phyloP scores from a whole-genome alignment of 2,888 invertebrate species.

The Lasioglossum figueresi region DNA sequence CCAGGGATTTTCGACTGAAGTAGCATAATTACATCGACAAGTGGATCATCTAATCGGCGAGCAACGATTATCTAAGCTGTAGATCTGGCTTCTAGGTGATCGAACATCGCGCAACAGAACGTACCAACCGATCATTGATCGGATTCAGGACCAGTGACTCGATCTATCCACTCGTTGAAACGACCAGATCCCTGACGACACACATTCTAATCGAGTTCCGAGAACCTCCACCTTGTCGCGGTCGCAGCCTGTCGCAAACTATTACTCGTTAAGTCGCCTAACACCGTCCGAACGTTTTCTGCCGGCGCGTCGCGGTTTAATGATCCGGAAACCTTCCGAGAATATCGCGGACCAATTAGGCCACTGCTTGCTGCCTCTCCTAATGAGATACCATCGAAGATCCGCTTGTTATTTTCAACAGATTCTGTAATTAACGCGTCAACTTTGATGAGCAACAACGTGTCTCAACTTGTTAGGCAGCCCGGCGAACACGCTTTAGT shows the following conservation, averaged over 20 bases:
- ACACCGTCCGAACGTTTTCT: conserved; percentile 29
- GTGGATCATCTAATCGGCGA: neutral
- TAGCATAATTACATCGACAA: neutral
- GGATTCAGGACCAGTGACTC: conserved; percentile 38
- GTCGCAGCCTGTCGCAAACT: conserved; percentile 21
- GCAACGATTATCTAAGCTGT: neutral
- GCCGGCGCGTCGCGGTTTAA: conserved; percentile 61
- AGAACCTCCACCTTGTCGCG: conserved; percentile 23
- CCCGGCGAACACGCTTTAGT: neutral
- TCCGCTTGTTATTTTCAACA: conserved; percentile 34
- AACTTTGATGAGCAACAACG: neutral
- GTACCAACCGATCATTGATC: conserved; percentile 13
- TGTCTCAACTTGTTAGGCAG: neutral
- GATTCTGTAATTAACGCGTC: conserved; percentile 60
- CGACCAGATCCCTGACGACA: conserved; percentile 16
- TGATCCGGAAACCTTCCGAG: conserved; percentile 69
- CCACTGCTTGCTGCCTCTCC: conserved; percentile 62
- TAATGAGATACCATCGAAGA: conserved; percentile 56
- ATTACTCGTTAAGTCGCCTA: conserved; percentile 57
- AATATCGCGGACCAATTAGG: conserved; percentile 76
- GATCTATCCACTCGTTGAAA: conserved; percentile 29
- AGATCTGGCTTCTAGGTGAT: neutral
- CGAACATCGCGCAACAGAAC: conserved; percentile 3
- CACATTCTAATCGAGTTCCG: neutral
- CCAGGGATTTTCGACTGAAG: no score